Evolutionary conservation across 2,113 vertebrate genomes (phyloP).

Genomic region (Cariama cristata): DNA sequence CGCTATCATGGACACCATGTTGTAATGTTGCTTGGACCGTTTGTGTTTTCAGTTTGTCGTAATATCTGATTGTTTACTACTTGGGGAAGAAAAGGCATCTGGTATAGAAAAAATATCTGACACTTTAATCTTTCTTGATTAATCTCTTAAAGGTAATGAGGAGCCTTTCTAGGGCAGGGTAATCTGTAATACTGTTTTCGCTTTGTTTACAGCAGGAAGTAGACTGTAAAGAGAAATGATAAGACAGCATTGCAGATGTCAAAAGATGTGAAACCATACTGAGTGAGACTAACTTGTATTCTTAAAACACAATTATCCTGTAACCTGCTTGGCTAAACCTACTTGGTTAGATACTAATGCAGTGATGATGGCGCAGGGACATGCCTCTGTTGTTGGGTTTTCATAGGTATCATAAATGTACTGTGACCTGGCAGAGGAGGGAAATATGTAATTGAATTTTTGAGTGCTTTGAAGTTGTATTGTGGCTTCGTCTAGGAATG

Average conservation of each 20-base stretch:
- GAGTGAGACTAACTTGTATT: not conserved
- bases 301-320: not conserved
- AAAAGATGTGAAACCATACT: not conserved
- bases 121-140: constrained; percentile 59
- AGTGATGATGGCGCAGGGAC: not conserved
- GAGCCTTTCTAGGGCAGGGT: constrained; percentile 34
- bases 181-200: constrained; percentile 52
- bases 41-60: not conserved
- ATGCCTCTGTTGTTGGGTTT: not conserved
- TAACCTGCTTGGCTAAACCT: not conserved
- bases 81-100: constrained; percentile 33
- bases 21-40: not conserved
- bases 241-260: not conserved
- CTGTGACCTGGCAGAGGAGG: not conserved
- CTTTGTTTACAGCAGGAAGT: constrained; percentile 44
- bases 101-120: constrained; percentile 33
- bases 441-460: not conserved
- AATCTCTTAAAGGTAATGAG: constrained; percentile 58
- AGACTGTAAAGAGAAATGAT: not conserved
- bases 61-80: not conserved
- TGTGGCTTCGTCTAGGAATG: not conserved
- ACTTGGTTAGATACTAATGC: not conserved
- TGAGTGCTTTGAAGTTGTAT: not conserved
- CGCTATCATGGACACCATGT: rapidly evolving
- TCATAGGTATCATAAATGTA: not conserved